phyloP scores from a whole-genome alignment of 2,113 vertebrate species.

The Myrmecophaga tridactyla region DNA sequence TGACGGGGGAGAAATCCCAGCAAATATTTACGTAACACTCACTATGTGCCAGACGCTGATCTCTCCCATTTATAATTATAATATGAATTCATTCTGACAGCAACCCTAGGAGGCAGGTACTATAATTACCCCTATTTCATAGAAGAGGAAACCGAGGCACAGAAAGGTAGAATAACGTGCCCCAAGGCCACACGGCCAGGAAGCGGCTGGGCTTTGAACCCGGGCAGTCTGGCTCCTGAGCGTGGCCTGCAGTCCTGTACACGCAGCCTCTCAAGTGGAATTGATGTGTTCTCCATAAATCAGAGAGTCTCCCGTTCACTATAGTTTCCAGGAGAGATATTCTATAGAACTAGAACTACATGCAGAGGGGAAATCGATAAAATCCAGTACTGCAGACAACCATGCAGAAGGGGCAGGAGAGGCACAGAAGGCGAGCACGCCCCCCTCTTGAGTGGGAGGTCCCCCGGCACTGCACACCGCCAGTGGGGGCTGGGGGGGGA shows the following conservation, averaged over 20 bases:
- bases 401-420: not conserved
- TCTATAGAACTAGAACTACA: not conserved
- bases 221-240: not conserved
- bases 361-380: not conserved
- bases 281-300: not conserved
- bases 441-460: fast-evolving
- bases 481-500: too few species aligned
- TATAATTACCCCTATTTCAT: not conserved
- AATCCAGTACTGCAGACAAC: not conserved
- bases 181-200: not conserved
- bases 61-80: not conserved
- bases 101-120: not conserved
- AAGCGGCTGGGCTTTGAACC: not conserved
- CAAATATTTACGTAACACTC: not conserved
- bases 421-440: not conserved
- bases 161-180: not conserved
- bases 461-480: not conserved
- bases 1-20: not conserved
- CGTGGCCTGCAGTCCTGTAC: not conserved
- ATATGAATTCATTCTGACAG: not conserved
- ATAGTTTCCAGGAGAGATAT: not conserved
- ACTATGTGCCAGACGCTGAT: not conserved
- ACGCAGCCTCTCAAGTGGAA: not conserved
- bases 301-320: not conserved
- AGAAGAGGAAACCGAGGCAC: too few species aligned